A percentile compares a stretch with the other conserved stretches of the same genome.
Evolutionary conservation across 2,888 invertebrate species (phyloP).

Genomic region (Horisme vitalbata): DNA sequence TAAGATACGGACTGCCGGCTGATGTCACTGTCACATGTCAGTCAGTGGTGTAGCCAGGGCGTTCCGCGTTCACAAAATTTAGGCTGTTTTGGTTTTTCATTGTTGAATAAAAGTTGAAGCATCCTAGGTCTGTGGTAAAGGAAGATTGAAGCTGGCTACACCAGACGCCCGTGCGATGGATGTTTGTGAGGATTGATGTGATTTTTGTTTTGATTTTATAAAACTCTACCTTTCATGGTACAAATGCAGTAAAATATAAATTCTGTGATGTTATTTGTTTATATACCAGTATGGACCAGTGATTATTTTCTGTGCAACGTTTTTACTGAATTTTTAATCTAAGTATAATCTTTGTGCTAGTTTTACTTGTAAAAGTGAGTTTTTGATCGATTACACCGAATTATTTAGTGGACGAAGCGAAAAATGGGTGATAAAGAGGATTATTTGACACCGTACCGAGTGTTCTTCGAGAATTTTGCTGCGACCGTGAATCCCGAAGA

Average conservation of each 20-base stretch:
- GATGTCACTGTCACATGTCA: too few relatives aligned
- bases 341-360: slow-evolving; percentile 34
- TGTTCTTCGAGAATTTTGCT: slow-evolving; percentile 88
- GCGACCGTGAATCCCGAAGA: slow-evolving; percentile 87
- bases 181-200: slow-evolving; percentile 52
- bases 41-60: too few relatives aligned
- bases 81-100: too few relatives aligned
- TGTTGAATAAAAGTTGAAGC: too few relatives aligned
- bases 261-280: slow-evolving; percentile 37
- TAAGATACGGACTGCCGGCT: too few relatives aligned
- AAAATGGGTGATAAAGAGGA: slow-evolving; percentile 84
- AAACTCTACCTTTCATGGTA: slow-evolving; percentile 26
- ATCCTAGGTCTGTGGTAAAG: too few relatives aligned
- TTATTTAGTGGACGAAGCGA: slow-evolving; percentile 41
- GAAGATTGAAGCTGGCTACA: too few relatives aligned
- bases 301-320: slow-evolving; percentile 28
- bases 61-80: too few relatives aligned
- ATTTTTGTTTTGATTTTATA: slow-evolving; percentile 65
- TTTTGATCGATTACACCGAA: slow-evolving; percentile 52
- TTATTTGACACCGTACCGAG: slow-evolving; percentile 86
- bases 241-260: slow-evolving; percentile 30
- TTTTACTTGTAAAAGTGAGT: slow-evolving; percentile 26
- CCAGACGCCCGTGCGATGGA: slow-evolving; percentile 19
- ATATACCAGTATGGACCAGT: slow-evolving; percentile 35
- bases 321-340: slow-evolving; percentile 28